phyloP scores from a whole-genome alignment of 2,113 vertebrate genomes.

The Tinamus guttatus region DNA sequence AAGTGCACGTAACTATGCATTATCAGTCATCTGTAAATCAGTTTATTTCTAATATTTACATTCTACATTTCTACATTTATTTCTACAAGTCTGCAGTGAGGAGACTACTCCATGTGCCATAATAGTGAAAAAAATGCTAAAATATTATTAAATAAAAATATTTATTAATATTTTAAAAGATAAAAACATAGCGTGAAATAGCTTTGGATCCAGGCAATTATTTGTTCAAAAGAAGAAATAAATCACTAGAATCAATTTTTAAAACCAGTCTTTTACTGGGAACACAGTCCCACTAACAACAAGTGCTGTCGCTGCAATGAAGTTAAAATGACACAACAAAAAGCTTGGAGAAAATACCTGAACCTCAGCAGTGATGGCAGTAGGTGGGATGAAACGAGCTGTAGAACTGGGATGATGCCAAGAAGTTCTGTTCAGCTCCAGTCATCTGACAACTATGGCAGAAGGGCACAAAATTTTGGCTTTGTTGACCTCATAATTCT shows the following conservation, averaged over 20 bases:
- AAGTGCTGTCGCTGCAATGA: not conserved
- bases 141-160: not conserved
- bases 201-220: not conserved
- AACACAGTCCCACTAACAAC: not conserved
- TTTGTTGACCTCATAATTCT: not conserved
- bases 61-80: too few species aligned
- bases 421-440: not conserved
- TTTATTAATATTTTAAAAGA: not conserved
- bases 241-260: not conserved
- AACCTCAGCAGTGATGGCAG: not conserved
- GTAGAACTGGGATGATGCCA: not conserved
- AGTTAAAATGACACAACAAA: not conserved
- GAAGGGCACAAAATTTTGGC: not conserved
- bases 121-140: not conserved
- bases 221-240: not conserved
- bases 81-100: not conserved
- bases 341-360: not conserved
- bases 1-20: not conserved
- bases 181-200: fast-evolving
- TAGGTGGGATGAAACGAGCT: not conserved
- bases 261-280: not conserved
- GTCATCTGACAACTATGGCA: not conserved
- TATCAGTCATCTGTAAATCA: not conserved
- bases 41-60: too few species aligned
- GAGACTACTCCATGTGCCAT: not conserved